Percentiles rank a stretch among this genome's conserved stretches.
These are phyloP conservation scores for Drosophila pseudoananassae DNA, from an alignment of 1,140 invertebrate genomes.

Conservation along the genomic window DNA sequence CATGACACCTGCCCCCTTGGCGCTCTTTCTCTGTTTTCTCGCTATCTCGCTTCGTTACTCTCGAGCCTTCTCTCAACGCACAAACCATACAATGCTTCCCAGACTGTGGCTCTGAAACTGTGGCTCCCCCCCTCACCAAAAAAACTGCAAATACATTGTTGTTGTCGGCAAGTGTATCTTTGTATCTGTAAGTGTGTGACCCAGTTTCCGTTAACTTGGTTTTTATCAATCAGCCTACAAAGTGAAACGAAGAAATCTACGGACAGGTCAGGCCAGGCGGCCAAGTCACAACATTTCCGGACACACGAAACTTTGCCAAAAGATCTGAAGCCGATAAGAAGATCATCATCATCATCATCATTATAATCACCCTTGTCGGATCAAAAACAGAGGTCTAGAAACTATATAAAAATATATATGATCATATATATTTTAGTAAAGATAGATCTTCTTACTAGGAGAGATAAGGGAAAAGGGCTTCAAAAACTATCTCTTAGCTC, in stretches of 20 bases:
- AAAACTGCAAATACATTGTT: not conserved
- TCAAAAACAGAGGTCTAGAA: too few species aligned
- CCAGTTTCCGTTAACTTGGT: conserved; percentile 24
- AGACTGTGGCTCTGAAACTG: conserved; percentile 36
- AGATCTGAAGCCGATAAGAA: not conserved
- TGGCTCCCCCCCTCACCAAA: not conserved
- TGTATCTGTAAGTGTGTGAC: conserved; percentile 28
- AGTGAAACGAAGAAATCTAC: conserved; percentile 4
- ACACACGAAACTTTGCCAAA: conserved; percentile 10
- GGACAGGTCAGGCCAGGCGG: not conserved
- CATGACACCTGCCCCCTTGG: conserved; percentile 44
- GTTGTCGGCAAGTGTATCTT: conserved; percentile 1
- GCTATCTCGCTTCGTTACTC: conserved; percentile 4
- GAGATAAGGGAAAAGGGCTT: conserved; percentile 18
- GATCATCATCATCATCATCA: not conserved
- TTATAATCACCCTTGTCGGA: too few species aligned
- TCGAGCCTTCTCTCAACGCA: not conserved
- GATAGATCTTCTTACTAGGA: conserved; percentile 5
- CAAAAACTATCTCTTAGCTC: conserved; percentile 1
- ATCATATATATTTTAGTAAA: too few species aligned
- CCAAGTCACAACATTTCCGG: conserved; percentile 41
- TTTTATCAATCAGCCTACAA: conserved; percentile 15
- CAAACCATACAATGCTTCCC: not conserved
- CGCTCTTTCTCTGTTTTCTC: not conserved
- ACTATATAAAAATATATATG: too few species aligned